Percentiles rank a stretch among this genome's conserved stretches.
phyloP scores from a whole-genome alignment of 2,888 invertebrate species.

The Eudemis profundana region DNA sequence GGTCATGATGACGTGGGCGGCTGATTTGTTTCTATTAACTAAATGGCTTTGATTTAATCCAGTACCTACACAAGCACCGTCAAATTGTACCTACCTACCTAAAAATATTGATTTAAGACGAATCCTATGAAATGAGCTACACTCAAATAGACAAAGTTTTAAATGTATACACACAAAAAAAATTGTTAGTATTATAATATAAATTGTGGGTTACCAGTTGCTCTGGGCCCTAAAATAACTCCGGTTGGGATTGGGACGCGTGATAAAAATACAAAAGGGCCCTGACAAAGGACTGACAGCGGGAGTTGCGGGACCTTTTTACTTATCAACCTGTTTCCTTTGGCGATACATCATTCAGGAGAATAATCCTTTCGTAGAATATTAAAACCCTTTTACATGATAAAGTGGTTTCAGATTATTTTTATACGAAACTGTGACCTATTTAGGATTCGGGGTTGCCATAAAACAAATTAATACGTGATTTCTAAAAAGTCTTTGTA shows the following conservation, averaged over 20 bases:
- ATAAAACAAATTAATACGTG: no score
- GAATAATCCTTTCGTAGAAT: not conserved
- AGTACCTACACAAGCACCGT: no score
- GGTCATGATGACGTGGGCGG: constrained; percentile 8
- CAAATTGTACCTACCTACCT: no score
- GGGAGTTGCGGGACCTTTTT: constrained; percentile 47
- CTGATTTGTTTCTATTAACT: constrained; percentile 7
- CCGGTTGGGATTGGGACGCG: constrained; percentile 50
- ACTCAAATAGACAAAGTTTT: no score
- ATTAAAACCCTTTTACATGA: not conserved
- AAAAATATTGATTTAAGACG: no score
- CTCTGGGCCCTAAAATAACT: constrained; percentile 24
- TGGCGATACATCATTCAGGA: constrained; percentile 8
- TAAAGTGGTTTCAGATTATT: no score
- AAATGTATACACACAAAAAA: no score
- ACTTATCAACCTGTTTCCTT: constrained; percentile 48
- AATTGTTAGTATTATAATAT: not conserved
- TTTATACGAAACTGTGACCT: no score
- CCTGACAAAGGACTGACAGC: constrained; percentile 52
- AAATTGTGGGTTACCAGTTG: constrained; percentile 2
- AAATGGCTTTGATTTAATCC: not conserved
- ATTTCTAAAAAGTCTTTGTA: no score
- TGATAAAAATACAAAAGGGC: constrained; percentile 57
- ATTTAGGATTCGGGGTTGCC: no score
- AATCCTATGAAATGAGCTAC: no score